Conservation (phyloP, 2,113 vertebrate species). For the Monopterus albus region DNA sequence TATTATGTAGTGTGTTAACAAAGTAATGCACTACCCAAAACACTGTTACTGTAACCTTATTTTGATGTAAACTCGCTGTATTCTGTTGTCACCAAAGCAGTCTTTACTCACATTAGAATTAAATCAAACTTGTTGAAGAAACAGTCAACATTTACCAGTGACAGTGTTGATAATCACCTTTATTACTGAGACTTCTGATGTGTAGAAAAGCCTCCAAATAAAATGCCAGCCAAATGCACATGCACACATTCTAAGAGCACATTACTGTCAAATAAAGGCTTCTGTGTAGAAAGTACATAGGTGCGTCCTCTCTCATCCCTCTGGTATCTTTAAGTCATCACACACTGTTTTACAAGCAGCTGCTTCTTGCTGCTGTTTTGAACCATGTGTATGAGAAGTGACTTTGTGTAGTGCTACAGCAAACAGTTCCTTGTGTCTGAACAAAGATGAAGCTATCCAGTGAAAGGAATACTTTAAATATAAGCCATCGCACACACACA, state of each 20-base stretch:
- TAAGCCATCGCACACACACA: too few relatives aligned
- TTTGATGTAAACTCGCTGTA: too few relatives aligned
- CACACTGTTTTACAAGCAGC: too few relatives aligned
- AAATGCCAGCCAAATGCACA: conserved; percentile 1
- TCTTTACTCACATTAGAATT: neutral
- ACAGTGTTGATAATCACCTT: neutral
- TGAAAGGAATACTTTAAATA: conserved; percentile 14
- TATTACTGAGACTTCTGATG: neutral
- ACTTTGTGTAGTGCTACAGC: conserved; percentile 3
- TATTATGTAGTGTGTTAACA: too few relatives aligned
- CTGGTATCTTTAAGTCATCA: conserved; percentile 32
- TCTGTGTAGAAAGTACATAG: neutral
- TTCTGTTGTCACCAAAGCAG: neutral
- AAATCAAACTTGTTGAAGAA: too few relatives aligned
- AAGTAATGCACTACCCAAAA: too few relatives aligned
- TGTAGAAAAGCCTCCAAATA: neutral
- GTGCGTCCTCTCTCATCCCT: conserved; percentile 15
- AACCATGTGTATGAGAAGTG: too few relatives aligned
- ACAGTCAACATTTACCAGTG: neutral
- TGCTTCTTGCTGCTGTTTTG: too few relatives aligned
- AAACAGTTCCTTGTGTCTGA: conserved; percentile 11
- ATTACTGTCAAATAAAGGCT: conserved; percentile 7
- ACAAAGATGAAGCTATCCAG: neutral
- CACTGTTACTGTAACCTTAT: too few relatives aligned
- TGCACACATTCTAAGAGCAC: neutral